These are phyloP conservation scores for Latrodectus geometricus DNA, from an alignment of 1,140 invertebrate genomes.

Conservation along the genomic window DNA sequence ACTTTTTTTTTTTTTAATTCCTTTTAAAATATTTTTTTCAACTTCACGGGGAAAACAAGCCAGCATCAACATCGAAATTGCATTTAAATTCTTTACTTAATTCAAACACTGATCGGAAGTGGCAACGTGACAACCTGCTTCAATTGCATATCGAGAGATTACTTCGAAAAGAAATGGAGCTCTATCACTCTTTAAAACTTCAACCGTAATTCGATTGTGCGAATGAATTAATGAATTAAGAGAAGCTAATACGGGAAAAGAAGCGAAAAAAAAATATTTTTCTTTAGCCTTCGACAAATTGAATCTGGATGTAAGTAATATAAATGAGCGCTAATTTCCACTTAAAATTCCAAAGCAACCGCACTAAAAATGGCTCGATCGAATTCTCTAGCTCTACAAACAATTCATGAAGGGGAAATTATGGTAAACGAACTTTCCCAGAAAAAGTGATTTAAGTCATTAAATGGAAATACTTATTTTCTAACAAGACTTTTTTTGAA, in stretches of 20 bases:
- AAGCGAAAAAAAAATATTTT: not conserved
- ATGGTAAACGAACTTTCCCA: conserved; percentile 14
- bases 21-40: too few species aligned
- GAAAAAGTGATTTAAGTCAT: not conserved
- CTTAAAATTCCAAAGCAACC: conserved; percentile 27
- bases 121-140: too few species aligned
- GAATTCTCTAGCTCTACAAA: not conserved
- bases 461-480: not conserved
- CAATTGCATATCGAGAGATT: not conserved
- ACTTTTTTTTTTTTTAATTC: too few species aligned
- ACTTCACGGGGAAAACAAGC: not conserved
- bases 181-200: not conserved
- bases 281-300: not conserved
- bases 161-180: not conserved
- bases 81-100: not conserved
- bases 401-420: not conserved
- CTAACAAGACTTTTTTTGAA: not conserved
- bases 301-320: conserved; percentile 19
- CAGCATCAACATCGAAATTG: not conserved
- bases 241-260: not conserved
- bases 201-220: not conserved
- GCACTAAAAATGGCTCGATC: conserved; percentile 10
- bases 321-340: conserved; percentile 34
- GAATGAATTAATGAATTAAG: not conserved
- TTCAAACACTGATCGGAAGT: not conserved